Base-by-base conservation (phyloP, 2,797 vertebrate genomes). In the Rachycentron canadum region DNA sequence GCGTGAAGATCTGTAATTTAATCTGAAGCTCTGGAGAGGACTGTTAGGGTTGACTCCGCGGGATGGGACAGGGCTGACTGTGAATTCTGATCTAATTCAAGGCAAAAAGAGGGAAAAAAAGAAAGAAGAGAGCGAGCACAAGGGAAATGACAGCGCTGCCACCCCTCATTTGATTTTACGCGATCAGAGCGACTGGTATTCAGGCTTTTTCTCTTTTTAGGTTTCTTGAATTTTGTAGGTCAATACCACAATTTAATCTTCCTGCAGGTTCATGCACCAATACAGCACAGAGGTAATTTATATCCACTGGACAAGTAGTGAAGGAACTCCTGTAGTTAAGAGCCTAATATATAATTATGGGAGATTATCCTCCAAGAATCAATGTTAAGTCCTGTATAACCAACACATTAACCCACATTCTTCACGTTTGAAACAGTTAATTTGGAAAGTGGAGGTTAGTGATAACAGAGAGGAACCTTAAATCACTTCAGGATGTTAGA, bases 1-100 rank as follows among this genome's bases (percentile, higher is more conserved):
- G 86, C 75, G 52, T 70, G 90, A 85, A 86, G 83, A 90, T 92
- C 72, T 90, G 90, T 92, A 91, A 94, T 93, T 94, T 91, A 94
- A 94, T 93, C 87, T 91, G 83, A 88, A 83, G 71, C 85, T 91
- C 88, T 56, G 79, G 87, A 91, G 91, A 89, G 86, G 50, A 73
- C 82, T 73, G 79, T 83, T 84, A 79, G 83, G 86, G 83, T 83
- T 90, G 87, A 92, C 89, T 90, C 88, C 59, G 61, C 25, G 69
- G 83, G 81, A 90, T 78, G 89, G 73, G 79, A 82, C 65, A 64
- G 40, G 78, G 63, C 71, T 62, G 85, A 78, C 60, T 69, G 71
- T 65, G 69, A 89, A 89, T 89, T 90, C 43, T 86, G 88, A 89
- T 92, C 85, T 91, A 86, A 92, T 90, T 90, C 38, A 73, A 76